Evolutionary conservation across 2,113 vertebrate species (phyloP).

Genomic region (Labeo catla): DNA sequence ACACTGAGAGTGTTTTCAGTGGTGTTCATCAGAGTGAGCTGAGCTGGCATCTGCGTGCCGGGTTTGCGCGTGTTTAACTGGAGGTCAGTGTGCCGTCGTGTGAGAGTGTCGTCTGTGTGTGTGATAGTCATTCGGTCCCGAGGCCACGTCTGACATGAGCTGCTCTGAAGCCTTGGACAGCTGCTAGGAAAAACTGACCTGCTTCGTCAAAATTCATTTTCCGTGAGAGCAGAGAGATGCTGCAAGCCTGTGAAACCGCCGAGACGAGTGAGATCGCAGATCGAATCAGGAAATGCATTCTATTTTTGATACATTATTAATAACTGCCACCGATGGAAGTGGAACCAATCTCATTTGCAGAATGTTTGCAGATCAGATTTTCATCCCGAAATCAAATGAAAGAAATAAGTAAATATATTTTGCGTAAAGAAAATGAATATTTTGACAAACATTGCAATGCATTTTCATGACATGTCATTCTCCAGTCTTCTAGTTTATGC

Average conservation of each 20-base stretch:
- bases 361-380: background rate
- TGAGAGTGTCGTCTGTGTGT: background rate
- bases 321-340: background rate
- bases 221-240: background rate
- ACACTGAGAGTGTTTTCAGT: background rate
- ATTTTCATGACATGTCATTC: too few relatives aligned
- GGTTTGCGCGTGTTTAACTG: background rate
- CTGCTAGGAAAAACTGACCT: background rate
- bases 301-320: background rate
- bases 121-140: background rate
- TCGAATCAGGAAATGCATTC: background rate
- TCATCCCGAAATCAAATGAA: background rate
- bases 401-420: background rate
- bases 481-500: too few relatives aligned
- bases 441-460: background rate
- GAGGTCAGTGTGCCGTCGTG: background rate
- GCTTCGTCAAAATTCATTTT: background rate
- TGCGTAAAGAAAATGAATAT: background rate
- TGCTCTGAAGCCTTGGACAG: background rate
- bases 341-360: background rate
- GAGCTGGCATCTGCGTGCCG: background rate
- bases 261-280: background rate
- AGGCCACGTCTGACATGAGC: slow-evolving; percentile 5
- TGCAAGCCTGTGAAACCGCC: background rate
- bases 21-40: background rate